These are phyloP conservation scores for Caenorhabditis becei DNA, from an alignment of 2,888 invertebrate genomes.

Conservation along the genomic window DNA sequence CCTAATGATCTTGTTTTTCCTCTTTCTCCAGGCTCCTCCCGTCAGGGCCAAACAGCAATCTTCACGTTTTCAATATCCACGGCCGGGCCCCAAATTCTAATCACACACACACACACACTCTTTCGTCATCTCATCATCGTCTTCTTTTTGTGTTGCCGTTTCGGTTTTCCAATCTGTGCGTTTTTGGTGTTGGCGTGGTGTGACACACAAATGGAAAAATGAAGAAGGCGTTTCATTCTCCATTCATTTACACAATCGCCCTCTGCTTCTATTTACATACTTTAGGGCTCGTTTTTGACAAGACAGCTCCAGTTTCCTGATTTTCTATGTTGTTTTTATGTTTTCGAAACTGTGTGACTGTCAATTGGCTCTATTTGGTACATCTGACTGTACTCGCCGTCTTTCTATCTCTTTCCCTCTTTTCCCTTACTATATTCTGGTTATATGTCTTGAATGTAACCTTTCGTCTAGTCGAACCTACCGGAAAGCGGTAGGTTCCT, in stretches of 20 bases:
- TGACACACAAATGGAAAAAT: slow-evolving; percentile 18
- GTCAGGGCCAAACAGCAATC: slow-evolving; percentile 27
- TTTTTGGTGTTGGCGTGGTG: slow-evolving; percentile 15
- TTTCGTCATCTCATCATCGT: slow-evolving; percentile 26
- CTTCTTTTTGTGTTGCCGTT: slow-evolving; percentile 11
- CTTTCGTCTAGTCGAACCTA: slow-evolving; percentile 12
- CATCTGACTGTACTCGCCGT: not conserved
- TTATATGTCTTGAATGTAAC: not conserved
- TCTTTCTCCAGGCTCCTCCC: not conserved
- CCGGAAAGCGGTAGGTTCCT: slow-evolving; percentile 40
- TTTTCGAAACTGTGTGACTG: slow-evolving; percentile 1
- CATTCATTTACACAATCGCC: slow-evolving; percentile 47
- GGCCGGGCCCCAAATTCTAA: slow-evolving; percentile 11
- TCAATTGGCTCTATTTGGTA: slow-evolving; percentile 9
- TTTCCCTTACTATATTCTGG: not conserved
- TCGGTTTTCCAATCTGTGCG: slow-evolving; percentile 8
- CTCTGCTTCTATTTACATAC: slow-evolving; percentile 35
- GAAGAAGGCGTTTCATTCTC: slow-evolving; percentile 47
- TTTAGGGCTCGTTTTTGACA: slow-evolving; percentile 13
- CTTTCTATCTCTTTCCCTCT: not conserved
- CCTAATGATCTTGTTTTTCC: slow-evolving; percentile 31
- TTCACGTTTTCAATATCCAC: slow-evolving; percentile 45
- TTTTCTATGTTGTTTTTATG: not conserved
- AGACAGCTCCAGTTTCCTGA: slow-evolving; percentile 1
- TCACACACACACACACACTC: slow-evolving; percentile 17